These are phyloP conservation scores for Endotricha flammealis DNA, from an alignment of 2,888 invertebrate species.

Conservation along the genomic window DNA sequence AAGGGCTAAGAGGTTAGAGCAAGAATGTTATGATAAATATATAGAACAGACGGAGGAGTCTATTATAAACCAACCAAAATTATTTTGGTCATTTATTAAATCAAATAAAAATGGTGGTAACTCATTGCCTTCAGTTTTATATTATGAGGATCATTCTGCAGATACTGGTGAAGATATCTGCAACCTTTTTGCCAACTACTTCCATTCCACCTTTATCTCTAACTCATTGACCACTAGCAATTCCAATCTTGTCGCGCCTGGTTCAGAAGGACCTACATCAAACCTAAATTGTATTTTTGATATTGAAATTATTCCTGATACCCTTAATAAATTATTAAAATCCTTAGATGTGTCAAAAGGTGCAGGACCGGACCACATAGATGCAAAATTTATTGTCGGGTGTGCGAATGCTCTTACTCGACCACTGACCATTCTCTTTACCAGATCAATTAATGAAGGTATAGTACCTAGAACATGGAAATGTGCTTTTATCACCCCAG, in stretches of 20 bases:
- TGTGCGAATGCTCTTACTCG: slow-evolving; percentile 13
- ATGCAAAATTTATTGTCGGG: slow-evolving; percentile 12
- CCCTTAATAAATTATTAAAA: slow-evolving; percentile 9
- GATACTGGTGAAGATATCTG: slow-evolving; percentile 16
- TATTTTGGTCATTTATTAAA: slow-evolving; percentile 20
- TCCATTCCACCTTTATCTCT: slow-evolving; percentile 8
- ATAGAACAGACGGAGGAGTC: neutral
- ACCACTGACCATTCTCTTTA: slow-evolving; percentile 14
- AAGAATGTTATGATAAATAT: slow-evolving; percentile 11
- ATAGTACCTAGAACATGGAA: no score
- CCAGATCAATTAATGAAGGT: slow-evolving; percentile 9
- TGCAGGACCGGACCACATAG: slow-evolving; percentile 17
- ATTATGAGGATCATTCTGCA: slow-evolving; percentile 9
- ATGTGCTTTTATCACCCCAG: neutral
- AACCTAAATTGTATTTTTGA: neutral
- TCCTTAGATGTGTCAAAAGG: slow-evolving; percentile 16
- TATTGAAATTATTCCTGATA: slow-evolving; percentile 3
- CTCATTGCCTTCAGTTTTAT: slow-evolving; percentile 15
- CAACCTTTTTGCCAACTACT: slow-evolving; percentile 17
- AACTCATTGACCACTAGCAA: neutral
- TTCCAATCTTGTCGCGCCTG: neutral
- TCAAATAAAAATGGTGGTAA: slow-evolving; percentile 12
- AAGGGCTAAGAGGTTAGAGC: slow-evolving; percentile 14
- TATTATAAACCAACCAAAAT: slow-evolving; percentile 12
- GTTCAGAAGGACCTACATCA: neutral